Percentiles rank a stretch among this genome's conserved stretches.
Evolutionary conservation across 2,113 vertebrate genomes (phyloP).

Genomic region (Heptranchias perlo): DNA sequence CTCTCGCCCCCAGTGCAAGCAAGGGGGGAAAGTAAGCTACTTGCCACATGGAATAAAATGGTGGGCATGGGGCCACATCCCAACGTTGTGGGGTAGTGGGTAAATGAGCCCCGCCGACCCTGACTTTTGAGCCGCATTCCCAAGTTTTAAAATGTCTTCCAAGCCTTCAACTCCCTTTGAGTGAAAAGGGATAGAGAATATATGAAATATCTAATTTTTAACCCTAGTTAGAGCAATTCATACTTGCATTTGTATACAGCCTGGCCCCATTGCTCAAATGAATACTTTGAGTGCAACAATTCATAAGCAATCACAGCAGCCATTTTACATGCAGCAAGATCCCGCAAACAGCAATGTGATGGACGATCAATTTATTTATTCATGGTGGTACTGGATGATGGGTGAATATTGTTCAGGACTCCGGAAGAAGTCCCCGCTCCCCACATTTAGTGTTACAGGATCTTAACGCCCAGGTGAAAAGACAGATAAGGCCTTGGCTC

Average conservation of each 20-base stretch:
- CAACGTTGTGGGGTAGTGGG: background rate
- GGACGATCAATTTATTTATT: background rate
- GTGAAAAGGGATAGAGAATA: background rate
- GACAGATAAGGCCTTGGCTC: too few relatives aligned
- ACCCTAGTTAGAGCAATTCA: background rate
- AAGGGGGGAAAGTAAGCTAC: too few relatives aligned
- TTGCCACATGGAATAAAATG: too few relatives aligned
- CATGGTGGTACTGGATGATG: background rate
- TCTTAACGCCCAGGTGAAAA: background rate
- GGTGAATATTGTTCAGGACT: background rate
- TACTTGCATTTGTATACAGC: background rate
- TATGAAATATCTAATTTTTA: background rate
- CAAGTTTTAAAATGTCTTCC: background rate
- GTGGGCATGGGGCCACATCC: background rate
- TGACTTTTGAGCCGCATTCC: too few relatives aligned
- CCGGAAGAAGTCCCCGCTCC: background rate
- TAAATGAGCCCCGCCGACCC: background rate
- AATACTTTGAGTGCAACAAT: too few relatives aligned
- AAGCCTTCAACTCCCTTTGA: background rate
- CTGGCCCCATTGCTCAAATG: background rate
- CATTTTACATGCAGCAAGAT: background rate
- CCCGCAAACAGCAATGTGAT: background rate
- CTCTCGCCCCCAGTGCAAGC: background rate
- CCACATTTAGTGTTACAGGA: background rate
- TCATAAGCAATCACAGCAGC: too few relatives aligned